Evolutionary conservation across 2,113 vertebrate species (phyloP).

Genomic region (Oostethus manadensis): DNA sequence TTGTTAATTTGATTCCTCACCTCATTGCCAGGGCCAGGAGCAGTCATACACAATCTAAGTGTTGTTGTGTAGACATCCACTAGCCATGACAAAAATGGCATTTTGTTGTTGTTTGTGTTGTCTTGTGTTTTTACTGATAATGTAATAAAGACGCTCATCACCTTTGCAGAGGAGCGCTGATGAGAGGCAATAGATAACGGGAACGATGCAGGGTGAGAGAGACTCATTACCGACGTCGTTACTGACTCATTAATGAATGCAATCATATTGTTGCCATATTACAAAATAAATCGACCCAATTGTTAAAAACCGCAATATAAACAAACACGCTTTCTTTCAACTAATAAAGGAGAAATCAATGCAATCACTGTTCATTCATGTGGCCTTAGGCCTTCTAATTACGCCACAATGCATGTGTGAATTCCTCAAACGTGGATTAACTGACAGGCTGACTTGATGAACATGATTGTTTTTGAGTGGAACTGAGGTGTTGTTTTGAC

Average conservation of each 20-base stretch:
- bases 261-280: not conserved
- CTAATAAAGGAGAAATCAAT: not conserved
- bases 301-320: not conserved
- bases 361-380: not conserved
- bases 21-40: conserved; percentile 22
- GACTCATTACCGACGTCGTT: not conserved
- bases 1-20: conserved; percentile 61
- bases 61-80: conserved; percentile 43
- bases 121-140: conserved; percentile 16
- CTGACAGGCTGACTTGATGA: not conserved
- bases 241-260: not conserved
- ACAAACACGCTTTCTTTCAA: not conserved
- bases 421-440: not conserved
- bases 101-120: conserved; percentile 23
- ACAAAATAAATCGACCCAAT: not conserved
- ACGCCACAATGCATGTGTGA: not conserved
- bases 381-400: not conserved
- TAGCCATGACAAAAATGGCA: conserved; percentile 30
- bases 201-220: not conserved
- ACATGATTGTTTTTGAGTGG: not conserved
- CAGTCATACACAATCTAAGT: conserved; percentile 17
- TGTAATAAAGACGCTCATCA: conserved; percentile 1
- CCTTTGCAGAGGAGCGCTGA: not conserved
- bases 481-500: not conserved
- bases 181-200: conserved; percentile 8